phyloP scores from a whole-genome alignment of 2,113 vertebrate species.

The Lamprotornis superbus region DNA sequence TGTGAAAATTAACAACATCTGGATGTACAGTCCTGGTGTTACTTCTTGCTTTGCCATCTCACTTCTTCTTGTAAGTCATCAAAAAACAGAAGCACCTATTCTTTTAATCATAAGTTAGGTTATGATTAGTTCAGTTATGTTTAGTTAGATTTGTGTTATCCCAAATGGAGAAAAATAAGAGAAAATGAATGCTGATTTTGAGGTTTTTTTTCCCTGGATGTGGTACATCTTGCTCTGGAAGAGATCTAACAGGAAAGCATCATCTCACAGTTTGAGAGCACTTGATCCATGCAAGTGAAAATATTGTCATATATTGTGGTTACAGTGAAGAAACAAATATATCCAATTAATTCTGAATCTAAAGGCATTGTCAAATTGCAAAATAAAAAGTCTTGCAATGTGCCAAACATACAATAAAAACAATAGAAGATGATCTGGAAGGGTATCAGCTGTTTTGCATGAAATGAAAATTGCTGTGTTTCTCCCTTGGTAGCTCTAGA shows the following conservation, averaged over 20 bases:
- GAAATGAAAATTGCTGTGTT: not conserved
- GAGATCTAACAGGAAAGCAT: not conserved
- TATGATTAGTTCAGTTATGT: too few species aligned
- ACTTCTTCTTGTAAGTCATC: not conserved
- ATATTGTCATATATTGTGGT: not conserved
- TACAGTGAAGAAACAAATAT: not conserved
- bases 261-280: not conserved
- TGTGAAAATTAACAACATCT: not conserved
- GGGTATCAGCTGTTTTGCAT: not conserved
- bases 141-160: not conserved
- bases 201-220: not conserved
- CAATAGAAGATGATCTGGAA: not conserved
- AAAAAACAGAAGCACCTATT: not conserved
- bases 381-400: not conserved
- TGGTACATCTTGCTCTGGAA: not conserved
- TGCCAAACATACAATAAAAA: not conserved
- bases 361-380: not conserved
- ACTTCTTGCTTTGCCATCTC: not conserved
- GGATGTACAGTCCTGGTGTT: not conserved
- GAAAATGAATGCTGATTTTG: not conserved
- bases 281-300: not conserved
- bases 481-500: not conserved
- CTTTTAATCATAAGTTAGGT: not conserved
- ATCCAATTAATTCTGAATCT: not conserved
- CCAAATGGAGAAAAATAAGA: not conserved